Base-by-base conservation (phyloP, 2,888 invertebrate genomes). In the Entomobrya multifasciata region DNA sequence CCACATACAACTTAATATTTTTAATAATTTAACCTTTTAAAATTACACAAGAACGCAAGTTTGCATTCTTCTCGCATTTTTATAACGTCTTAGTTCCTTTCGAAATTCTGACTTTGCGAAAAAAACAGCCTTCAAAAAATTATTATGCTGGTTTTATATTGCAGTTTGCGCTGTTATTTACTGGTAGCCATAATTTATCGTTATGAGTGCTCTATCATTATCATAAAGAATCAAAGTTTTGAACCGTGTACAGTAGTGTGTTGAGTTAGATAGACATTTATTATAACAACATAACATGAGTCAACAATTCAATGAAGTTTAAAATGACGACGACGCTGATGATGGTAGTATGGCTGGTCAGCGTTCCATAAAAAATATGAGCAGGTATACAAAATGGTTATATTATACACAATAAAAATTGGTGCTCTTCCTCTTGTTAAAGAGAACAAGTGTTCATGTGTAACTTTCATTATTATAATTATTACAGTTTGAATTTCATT, bases 61-160 rank as follows among this genome's bases (percentile, higher is more conserved):
- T 36, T 36, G 36, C 36, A 36, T 6, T 36, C 36, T 36, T 36
- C 36, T 36, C 36, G 36, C 41, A 57, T 57, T 30, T 70, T 70
- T 22, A 44, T 70, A 70, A 70, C 67, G 67, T 70, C 67, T 70
- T 70, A 70, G 20, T 70, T 70, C 67, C 67, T 25, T 70, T 47
- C n/a, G 67, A 65, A 41, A 41, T 65, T 22, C 41, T 70, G 44
- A 25, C 2, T 25, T 11, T 47, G 44, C 20, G 44, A 70, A 62
- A 62, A 30, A n/a, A 20, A 70, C 11, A n/a, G 20, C 52, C 30
- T 1, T 44, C 13, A 44, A 36, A 30, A 36, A 62, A 62, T 62
- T 8, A 8, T 8, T 49, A 62, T 17, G 62, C 67, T 44, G 44
- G 67, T 70, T 44, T 70, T 70, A 17, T 36, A 36, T 15, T 70